A percentile compares a stretch with the other conserved stretches of the same genome.
These are phyloP conservation scores for Leucophenga maculata DNA, from an alignment of 2,888 invertebrate species.

Conservation along the genomic window DNA sequence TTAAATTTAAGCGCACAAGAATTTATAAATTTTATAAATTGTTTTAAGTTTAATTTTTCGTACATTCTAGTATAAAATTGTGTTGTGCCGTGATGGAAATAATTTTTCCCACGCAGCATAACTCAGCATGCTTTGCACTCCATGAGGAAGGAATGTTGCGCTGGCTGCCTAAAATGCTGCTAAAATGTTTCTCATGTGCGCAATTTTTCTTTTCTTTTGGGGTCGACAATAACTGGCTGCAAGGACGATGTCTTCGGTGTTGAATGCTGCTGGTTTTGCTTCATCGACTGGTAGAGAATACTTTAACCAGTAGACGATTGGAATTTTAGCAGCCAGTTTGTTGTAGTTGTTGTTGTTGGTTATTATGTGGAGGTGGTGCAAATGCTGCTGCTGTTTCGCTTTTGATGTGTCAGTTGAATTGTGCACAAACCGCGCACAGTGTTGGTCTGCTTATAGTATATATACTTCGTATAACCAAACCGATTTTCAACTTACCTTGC, in stretches of 20 bases:
- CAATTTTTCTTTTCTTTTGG: constrained; percentile 18
- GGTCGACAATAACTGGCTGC: background rate
- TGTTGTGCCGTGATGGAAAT: background rate
- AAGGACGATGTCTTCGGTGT: background rate
- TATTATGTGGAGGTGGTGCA: constrained; percentile 57
- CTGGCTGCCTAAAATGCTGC: constrained; percentile 11
- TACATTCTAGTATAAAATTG: too few relatives aligned
- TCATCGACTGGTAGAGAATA: background rate
- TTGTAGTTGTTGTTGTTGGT: constrained; percentile 8
- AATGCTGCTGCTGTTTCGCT: constrained; percentile 26
- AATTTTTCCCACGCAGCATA: constrained; percentile 21
- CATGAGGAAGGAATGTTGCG: background rate
- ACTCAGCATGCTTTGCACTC: background rate
- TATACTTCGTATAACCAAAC: background rate
- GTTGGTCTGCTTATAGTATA: background rate
- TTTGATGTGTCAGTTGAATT: background rate
- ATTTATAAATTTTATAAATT: too few relatives aligned
- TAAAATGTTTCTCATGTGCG: constrained; percentile 17
- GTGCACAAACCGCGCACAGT: background rate
- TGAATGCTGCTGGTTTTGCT: background rate
- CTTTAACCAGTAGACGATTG: background rate
- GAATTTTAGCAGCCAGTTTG: background rate
- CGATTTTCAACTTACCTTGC: background rate
- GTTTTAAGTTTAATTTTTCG: too few relatives aligned
- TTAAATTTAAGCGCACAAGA: too few relatives aligned